These are phyloP conservation scores for Cichladusa arquata DNA, from an alignment of 2,113 vertebrate species.

Conservation along the genomic window DNA sequence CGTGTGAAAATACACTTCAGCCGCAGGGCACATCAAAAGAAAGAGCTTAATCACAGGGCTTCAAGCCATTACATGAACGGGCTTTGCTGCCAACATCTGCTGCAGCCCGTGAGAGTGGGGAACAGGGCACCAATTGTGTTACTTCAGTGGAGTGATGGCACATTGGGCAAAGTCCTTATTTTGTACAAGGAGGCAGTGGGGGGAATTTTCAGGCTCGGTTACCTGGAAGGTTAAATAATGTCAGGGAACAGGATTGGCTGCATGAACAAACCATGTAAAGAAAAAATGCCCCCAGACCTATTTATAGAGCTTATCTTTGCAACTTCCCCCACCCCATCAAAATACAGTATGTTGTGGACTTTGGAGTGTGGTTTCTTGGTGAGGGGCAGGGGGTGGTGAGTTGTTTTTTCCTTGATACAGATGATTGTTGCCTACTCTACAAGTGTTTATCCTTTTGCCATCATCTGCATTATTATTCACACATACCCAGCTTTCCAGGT, in stretches of 20 bases:
- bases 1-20: constrained; percentile 1
- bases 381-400: neutral
- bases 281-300: neutral
- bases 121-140: constrained; percentile 8
- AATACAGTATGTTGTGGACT: neutral
- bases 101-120: neutral
- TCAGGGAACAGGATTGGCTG: neutral
- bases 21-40: neutral
- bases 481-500: neutral
- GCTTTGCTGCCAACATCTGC: neutral
- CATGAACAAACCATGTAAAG: neutral
- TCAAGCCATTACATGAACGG: neutral
- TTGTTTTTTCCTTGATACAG: neutral
- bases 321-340: neutral
- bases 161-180: neutral
- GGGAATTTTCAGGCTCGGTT: neutral
- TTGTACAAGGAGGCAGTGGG: neutral
- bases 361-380: neutral
- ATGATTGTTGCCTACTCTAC: neutral
- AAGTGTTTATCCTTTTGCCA: neutral
- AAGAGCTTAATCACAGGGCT: neutral
- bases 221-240: neutral
- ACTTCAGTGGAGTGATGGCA: neutral
- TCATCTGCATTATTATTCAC: neutral
- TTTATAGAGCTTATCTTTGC: neutral